Conservation (phyloP, 2,113 vertebrate genomes). For the Dipodomys spectabilis region DNA sequence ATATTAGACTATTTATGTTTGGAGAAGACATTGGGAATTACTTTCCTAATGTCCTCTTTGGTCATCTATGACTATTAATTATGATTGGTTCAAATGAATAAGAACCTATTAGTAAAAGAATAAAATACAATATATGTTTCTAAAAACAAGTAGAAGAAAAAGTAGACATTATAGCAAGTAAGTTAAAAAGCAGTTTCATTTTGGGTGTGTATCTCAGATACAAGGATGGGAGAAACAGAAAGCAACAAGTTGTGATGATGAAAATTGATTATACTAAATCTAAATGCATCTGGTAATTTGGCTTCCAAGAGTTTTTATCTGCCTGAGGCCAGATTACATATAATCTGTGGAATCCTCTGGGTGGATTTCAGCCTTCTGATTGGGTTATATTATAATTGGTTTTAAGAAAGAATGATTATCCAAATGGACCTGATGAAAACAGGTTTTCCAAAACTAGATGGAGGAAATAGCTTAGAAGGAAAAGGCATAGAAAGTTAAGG, state of each 20-base stretch:
- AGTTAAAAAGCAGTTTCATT: not conserved
- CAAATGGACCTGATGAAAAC: not conserved
- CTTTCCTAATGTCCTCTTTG: not conserved
- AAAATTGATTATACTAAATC: not conserved
- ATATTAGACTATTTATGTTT: not conserved
- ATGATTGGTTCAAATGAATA: not conserved
- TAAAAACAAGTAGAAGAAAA: not conserved
- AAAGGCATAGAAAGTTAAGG: not conserved
- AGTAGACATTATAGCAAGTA: not conserved
- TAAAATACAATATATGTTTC: not conserved
- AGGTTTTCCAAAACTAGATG: not conserved
- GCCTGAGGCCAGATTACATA: not conserved
- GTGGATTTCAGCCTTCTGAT: not conserved
- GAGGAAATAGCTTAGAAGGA: not conserved
- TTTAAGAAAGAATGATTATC: not conserved
- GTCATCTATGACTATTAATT: not conserved
- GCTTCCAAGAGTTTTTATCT: not conserved
- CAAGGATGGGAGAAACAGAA: not conserved
- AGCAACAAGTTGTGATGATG: not conserved
- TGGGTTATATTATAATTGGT: not conserved
- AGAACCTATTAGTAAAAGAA: not conserved
- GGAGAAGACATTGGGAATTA: not conserved
- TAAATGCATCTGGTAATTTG: not conserved
- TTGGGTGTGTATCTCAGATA: not conserved
- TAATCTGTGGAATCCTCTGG: not conserved